Conservation (phyloP, 1,140 invertebrate genomes). For the Diorhabda carinulata region DNA sequence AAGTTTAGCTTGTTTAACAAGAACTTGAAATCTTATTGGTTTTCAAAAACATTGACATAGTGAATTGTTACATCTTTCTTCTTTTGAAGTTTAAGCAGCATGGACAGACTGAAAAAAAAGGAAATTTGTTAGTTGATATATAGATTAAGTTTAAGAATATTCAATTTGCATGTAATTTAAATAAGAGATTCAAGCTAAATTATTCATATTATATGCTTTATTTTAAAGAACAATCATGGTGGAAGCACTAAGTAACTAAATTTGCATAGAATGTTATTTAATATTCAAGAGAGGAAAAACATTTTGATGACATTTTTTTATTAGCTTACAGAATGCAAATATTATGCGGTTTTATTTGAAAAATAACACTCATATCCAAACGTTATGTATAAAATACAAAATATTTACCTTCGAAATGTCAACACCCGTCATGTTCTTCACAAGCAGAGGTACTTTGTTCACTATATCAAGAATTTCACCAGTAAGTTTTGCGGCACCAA, state of each 20-base stretch:
- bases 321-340: too few species aligned
- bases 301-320: too few species aligned
- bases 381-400: neutral
- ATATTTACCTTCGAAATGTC: constrained; percentile 80
- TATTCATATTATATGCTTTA: too few species aligned
- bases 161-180: neutral
- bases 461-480: constrained; percentile 91
- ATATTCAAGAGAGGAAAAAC: too few species aligned
- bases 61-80: neutral
- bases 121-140: too few species aligned
- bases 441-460: constrained; percentile 81
- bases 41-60: neutral
- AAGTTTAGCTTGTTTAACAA: neutral
- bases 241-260: too few species aligned
- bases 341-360: too few species aligned
- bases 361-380: too few species aligned
- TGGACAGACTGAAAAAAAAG: constrained; percentile 33
- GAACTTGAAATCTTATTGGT: neutral
- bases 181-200: too few species aligned
- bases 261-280: too few species aligned
- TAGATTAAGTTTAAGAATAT: neutral
- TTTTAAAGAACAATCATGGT: too few species aligned
- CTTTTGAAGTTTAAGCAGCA: constrained; percentile 24
- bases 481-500: constrained; percentile 90
- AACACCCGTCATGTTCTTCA: constrained; percentile 87